Evolutionary conservation across 2,113 vertebrate genomes (phyloP).

Genomic region (Harpagus bidentatus): DNA sequence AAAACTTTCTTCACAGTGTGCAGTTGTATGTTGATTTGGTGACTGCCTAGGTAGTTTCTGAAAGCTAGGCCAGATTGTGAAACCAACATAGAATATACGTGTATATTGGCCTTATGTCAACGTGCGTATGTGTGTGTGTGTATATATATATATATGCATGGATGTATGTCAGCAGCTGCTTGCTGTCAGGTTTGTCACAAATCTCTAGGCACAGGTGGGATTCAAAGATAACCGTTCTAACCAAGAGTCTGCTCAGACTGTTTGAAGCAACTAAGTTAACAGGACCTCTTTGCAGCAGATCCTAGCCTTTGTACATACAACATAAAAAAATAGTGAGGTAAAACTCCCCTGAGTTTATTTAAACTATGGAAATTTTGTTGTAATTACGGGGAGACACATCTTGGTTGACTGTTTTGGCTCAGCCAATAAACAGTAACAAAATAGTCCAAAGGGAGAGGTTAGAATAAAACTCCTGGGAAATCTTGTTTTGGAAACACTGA

Average conservation of each 20-base stretch:
- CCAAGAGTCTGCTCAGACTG: neutral
- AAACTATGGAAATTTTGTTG: neutral
- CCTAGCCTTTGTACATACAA: neutral
- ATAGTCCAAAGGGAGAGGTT: neutral
- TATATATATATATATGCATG: too few species aligned
- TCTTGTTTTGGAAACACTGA: conserved; percentile 26
- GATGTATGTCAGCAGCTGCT: neutral
- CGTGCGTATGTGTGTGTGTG: too few species aligned
- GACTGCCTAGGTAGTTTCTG: neutral
- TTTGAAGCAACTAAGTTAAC: neutral
- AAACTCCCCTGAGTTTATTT: neutral
- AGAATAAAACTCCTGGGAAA: neutral
- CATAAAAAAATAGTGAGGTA: neutral
- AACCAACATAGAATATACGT: neutral
- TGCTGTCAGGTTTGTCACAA: neutral
- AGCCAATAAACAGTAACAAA: neutral
- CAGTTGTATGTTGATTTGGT: neutral
- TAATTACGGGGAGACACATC: neutral
- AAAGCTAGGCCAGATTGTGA: neutral
- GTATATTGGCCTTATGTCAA: neutral
- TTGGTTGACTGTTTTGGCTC: neutral
- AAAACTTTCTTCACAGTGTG: neutral
- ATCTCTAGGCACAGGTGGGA: neutral
- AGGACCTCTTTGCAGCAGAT: neutral
- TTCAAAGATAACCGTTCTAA: neutral